Base-by-base conservation (phyloP, 1,140 invertebrate genomes). In the Tetragnatha versicolor region DNA sequence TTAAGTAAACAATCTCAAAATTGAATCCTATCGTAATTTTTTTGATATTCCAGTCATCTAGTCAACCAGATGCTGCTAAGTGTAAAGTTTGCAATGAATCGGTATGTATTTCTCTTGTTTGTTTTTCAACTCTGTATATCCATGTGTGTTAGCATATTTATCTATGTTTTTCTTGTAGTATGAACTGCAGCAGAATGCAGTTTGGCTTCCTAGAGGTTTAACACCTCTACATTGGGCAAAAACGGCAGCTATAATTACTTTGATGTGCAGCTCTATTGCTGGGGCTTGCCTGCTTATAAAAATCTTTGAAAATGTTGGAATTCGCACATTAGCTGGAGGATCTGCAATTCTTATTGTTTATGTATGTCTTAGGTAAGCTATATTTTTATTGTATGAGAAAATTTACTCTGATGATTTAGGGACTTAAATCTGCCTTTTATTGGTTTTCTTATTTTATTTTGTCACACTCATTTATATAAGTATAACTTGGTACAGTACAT, bases 221-320 rank as follows among this genome's bases (percentile, higher is more conserved):
- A 94, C 93, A 5, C 88, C 91, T 3, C 89, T 90, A 81, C 93
- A 94, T 86, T 94, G 93, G 92, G 85, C 92, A 55, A 90, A 92
- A 82, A 93, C 92, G 2, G 87, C 90, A 45, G 87, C 88, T 17
- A 89, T 91, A 79, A 89, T 92, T 58, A 89, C 88, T 17, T 87
- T 89, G 77, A 93, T 94, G 89, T 92, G 91, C 83, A 88, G 90
- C 20, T 90, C 92, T 25, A 90, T 91, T 25, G 91, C 91, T 51
- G 91, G 88, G 9, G 92, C 92, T n/a, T 95, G 93, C 92, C 90
- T 92, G 58, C 86, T 92, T 7, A 92, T 93, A 81, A 92, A 94
- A 85, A 85, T 95, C 61, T 93, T 92, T 83, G 89, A 92, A 42
- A 90, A 92, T 83, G 90, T 92, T 17, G 90, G 93, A 55, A 90